Conservation (phyloP, 2,797 vertebrate genomes). For the Poecilia wingei region DNA sequence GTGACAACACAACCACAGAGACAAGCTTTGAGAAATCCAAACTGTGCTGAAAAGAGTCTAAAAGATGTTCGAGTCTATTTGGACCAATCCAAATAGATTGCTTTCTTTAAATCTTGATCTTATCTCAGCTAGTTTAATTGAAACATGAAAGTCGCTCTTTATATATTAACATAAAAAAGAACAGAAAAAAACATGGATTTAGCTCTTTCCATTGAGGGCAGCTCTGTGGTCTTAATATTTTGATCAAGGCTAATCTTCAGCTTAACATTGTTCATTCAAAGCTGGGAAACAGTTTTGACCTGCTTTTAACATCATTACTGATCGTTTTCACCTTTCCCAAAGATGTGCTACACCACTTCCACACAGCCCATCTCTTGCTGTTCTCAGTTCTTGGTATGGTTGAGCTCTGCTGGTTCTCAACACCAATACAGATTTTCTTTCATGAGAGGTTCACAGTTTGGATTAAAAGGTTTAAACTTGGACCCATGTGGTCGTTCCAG, state of each 20-base stretch:
- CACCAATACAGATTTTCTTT: background rate
- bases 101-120: background rate
- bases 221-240: conserved; percentile 11
- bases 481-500: background rate
- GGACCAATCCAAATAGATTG: no score
- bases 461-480: background rate
- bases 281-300: background rate
- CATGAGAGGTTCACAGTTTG: background rate
- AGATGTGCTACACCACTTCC: background rate
- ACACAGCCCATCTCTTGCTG: background rate
- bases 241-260: conserved; percentile 32
- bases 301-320: background rate
- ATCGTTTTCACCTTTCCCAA: background rate
- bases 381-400: background rate
- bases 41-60: background rate
- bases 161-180: background rate
- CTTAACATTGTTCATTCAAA: conserved; percentile 41
- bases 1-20: background rate
- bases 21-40: background rate
- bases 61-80: background rate
- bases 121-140: background rate
- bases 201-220: conserved; percentile 18
- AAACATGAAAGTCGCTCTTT: background rate
- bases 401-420: background rate
- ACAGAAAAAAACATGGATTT: conserved; percentile 8